Percentiles rank a stretch among this genome's conserved stretches.
Evolutionary conservation across 1,140 invertebrate genomes (phyloP).

Genomic region (Lordiphosa mommai): DNA sequence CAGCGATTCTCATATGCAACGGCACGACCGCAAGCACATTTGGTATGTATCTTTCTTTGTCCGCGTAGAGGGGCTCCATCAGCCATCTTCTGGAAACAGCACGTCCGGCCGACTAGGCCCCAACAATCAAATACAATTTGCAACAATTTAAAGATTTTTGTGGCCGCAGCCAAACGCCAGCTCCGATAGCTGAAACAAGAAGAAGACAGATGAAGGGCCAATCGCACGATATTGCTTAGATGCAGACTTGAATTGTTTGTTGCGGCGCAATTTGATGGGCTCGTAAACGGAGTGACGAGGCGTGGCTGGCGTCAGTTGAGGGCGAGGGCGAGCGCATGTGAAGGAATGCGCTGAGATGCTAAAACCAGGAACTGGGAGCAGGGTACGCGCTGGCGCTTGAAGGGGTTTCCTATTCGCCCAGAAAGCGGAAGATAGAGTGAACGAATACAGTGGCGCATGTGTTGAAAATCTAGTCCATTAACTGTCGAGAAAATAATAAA

Average conservation of each 20-base stretch:
- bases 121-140: conserved; percentile 62
- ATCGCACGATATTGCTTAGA: conserved; percentile 44
- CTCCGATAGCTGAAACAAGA: conserved; percentile 38
- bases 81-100: conserved; percentile 53
- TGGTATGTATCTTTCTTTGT: conserved; percentile 27
- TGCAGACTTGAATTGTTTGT: conserved; percentile 38
- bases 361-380: too few species aligned
- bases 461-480: too few species aligned
- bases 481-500: too few species aligned
- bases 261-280: conserved; percentile 38
- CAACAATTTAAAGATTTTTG: conserved; percentile 73
- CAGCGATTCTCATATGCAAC: conserved; percentile 58
- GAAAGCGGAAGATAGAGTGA: too few species aligned
- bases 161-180: conserved; percentile 48
- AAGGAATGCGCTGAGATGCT: conserved; percentile 1
- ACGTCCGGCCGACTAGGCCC: conserved; percentile 42
- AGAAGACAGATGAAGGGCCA: background rate
- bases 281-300: conserved; percentile 27
- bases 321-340: background rate
- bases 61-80: background rate
- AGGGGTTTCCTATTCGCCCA: too few species aligned
- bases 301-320: conserved; percentile 15
- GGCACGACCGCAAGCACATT: conserved; percentile 49
- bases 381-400: conserved; percentile 26
- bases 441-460: too few species aligned